These are phyloP conservation scores for Tyrophagus putrescentiae DNA, from an alignment of 1,140 invertebrate species.

Conservation along the genomic window DNA sequence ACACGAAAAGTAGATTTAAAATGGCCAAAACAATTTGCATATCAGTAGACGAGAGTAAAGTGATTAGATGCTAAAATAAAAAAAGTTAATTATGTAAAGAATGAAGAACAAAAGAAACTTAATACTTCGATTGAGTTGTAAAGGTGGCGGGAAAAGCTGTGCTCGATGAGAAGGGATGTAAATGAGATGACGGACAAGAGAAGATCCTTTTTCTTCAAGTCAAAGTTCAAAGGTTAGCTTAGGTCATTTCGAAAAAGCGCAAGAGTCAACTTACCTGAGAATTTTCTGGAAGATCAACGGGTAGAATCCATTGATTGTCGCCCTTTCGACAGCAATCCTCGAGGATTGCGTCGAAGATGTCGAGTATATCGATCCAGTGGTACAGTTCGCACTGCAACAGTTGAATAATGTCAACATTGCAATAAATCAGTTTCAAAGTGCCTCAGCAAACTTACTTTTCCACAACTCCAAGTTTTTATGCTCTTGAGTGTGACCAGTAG, in stretches of 20 bases:
- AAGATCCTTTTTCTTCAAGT: constrained; percentile 50
- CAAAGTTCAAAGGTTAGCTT: constrained; percentile 27
- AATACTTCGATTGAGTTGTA: constrained; percentile 69
- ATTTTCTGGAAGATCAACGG: constrained; percentile 55
- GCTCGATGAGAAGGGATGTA: constrained; percentile 70
- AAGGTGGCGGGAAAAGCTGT: constrained; percentile 72
- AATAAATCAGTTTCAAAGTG: not conserved
- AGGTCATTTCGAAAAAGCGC: not conserved
- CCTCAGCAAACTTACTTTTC: constrained; percentile 42
- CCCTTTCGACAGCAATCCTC: constrained; percentile 51
- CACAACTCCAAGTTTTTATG: constrained; percentile 70
- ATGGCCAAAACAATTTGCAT: constrained; percentile 74
- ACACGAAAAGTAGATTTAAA: constrained; percentile 74
- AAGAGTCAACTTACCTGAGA: constrained; percentile 39
- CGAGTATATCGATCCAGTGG: constrained; percentile 75
- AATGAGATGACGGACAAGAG: constrained; percentile 64
- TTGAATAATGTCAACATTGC: not conserved
- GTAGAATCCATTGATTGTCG: constrained; percentile 56
- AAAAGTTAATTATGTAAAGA: constrained; percentile 13
- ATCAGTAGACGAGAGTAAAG: constrained; percentile 64
- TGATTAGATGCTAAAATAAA: constrained; percentile 47
- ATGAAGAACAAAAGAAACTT: constrained; percentile 9
- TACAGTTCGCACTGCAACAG: constrained; percentile 56
- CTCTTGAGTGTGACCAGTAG: constrained; percentile 53
- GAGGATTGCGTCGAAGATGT: constrained; percentile 64